These are phyloP conservation scores for Petrocephalus schoutedeni DNA, from an alignment of 2,797 vertebrate species.

Conservation along the genomic window DNA sequence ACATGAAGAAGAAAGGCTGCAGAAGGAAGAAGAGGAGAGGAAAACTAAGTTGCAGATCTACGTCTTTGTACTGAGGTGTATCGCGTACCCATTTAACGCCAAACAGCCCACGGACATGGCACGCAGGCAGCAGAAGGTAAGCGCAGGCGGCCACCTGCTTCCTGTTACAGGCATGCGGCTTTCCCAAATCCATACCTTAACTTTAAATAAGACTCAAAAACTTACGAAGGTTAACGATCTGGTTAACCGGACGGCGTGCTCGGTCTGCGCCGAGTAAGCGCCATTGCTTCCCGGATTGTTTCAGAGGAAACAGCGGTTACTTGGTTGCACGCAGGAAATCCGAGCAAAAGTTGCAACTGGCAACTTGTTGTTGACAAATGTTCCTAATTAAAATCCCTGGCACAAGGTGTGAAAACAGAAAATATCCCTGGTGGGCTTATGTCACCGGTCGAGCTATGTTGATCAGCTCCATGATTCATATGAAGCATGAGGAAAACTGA, in stretches of 20 bases:
- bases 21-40: slow-evolving; percentile 70
- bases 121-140: slow-evolving; percentile 93
- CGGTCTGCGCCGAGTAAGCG: not conserved
- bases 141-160: slow-evolving; percentile 26
- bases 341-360: not conserved
- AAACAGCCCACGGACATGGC: slow-evolving; percentile 98
- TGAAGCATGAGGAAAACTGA: not conserved
- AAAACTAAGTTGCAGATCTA: slow-evolving; percentile 82
- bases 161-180: not conserved
- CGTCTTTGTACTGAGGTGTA: slow-evolving; percentile 83
- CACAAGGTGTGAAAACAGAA: not conserved
- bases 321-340: not conserved
- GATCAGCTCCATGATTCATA: not conserved
- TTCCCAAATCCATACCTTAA: not conserved
- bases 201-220: not conserved
- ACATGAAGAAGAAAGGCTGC: slow-evolving; percentile 53
- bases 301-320: not conserved
- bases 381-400: not conserved
- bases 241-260: not conserved
- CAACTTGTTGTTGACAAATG: not conserved
- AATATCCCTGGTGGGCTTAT: not conserved
- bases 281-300: too few species aligned
- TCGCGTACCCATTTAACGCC: slow-evolving; percentile 91
- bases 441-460: not conserved
- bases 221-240: not conserved